Percentiles rank a stretch among this genome's conserved stretches.
Evolutionary conservation across 1,140 invertebrate genomes (phyloP).

Genomic region (Zelostemma sp.): DNA sequence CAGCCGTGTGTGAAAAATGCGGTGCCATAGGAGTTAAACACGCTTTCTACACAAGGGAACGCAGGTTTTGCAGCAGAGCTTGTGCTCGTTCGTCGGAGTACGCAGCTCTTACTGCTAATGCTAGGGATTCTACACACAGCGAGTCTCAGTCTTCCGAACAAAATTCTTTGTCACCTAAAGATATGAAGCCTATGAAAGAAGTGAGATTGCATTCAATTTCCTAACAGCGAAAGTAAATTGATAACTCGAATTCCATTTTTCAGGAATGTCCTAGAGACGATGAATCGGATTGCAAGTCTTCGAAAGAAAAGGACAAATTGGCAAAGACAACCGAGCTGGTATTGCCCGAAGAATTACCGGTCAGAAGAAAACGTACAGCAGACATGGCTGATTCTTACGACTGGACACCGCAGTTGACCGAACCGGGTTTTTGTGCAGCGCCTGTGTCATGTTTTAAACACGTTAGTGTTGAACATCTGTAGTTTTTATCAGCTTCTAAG

Average conservation of each 20-base stretch:
- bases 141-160: conserved; percentile 59
- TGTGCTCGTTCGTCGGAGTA: conserved; percentile 75
- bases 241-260: neutral
- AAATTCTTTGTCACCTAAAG: conserved; percentile 46
- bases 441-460: conserved; percentile 92
- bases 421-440: conserved; percentile 84
- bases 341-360: conserved; percentile 66
- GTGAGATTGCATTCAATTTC: conserved; percentile 44
- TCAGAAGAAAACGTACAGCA: conserved; percentile 70
- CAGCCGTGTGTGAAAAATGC: conserved; percentile 90
- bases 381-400: conserved; percentile 82
- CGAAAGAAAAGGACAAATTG: conserved; percentile 50
- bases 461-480: conserved; percentile 69
- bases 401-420: conserved; percentile 84
- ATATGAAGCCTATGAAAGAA: conserved; percentile 43
- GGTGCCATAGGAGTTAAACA: conserved; percentile 90
- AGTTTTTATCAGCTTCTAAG: too few relatives aligned
- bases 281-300: conserved; percentile 19
- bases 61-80: conserved; percentile 83
- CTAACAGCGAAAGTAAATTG: too few relatives aligned
- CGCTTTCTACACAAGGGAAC: conserved; percentile 89
- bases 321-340: conserved; percentile 54
- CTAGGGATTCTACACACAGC: conserved; percentile 68
- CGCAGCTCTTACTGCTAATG: conserved; percentile 54
- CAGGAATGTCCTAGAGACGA: conserved; percentile 18